Base-by-base conservation (phyloP, 2,888 invertebrate species). In the Protonemura montana region DNA sequence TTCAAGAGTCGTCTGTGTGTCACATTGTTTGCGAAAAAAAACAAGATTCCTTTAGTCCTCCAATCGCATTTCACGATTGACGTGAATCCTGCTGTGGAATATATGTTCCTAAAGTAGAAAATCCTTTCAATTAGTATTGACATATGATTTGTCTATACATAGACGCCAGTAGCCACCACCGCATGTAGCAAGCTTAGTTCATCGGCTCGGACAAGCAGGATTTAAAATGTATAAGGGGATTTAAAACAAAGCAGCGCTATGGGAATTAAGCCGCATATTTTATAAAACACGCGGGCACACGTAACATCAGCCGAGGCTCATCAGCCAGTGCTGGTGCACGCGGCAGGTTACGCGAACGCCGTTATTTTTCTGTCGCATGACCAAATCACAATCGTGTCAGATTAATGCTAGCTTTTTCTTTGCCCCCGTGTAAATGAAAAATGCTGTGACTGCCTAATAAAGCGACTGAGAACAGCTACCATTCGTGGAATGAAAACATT, bases 71-170 rank as follows among this genome's bases (percentile, higher is more conserved):
- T 7, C 59, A 21, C 13, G 21, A 13, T 2, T 59, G 59, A 59
- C 59, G 59, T 3, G 21, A 3, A 59, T 2, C 59, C 59, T 59
- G 59, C 59, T 16, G 7, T 59, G 21, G 7, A 59, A 10, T 59
- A 59, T 13, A 59, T 21, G 59, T 7, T 21, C 13, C 16, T 59
- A 59, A 59, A 59, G 59, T 21, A 59, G 59, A 3, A 59, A 59
- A 59, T 59, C 59, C 59, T 59, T 59, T 78, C 78, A 78, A 78
- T 78, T 78, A 78, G 78, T 78, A 78, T 78, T 28, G 78, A 78
- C 78, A 28, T 28, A 78, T 78, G 78, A 27, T 78, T 28, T 28
- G 78, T 5, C 27, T 27, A n/a, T 28, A 27, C 28, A 27, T 10
- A 27, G 3, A 28, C 78, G 10, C 21, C 5, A 7, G n/a, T 77